Conservation (phyloP, 2,113 vertebrate species). For the Anguilla rostrata region DNA sequence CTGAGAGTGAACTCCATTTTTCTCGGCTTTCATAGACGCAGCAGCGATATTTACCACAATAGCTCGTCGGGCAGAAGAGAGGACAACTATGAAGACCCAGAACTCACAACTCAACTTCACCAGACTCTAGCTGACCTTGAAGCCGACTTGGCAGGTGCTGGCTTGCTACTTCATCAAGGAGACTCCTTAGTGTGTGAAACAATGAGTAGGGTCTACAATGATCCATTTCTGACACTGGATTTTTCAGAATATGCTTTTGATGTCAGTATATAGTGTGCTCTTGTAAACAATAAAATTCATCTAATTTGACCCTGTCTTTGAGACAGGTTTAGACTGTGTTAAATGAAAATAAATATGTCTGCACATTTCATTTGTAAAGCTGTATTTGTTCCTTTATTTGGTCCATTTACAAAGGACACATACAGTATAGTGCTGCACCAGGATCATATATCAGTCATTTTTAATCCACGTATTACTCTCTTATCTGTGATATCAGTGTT, state of each 20-base stretch:
- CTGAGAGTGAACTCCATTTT: neutral
- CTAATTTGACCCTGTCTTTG: neutral
- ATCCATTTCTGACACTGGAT: neutral
- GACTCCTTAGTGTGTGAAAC: neutral
- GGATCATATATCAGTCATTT: too few relatives aligned
- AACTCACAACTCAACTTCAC: conserved; percentile 62
- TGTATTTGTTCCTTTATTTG: too few relatives aligned
- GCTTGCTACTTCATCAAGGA: neutral
- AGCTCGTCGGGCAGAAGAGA: conserved; percentile 40
- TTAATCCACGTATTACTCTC: neutral
- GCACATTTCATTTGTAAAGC: too few relatives aligned
- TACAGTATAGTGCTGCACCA: too few relatives aligned
- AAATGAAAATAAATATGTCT: too few relatives aligned
- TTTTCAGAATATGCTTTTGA: neutral
- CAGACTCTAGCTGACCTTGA: conserved; percentile 72
- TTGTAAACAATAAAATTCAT: neutral
- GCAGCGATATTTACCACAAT: conserved; percentile 33
- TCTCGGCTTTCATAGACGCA: conserved; percentile 14
- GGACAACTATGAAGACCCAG: conserved; percentile 51
- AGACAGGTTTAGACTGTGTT: too few relatives aligned
- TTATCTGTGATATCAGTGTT: neutral
- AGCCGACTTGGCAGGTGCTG: conserved; percentile 72
- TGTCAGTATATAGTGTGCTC: neutral
- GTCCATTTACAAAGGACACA: too few relatives aligned
- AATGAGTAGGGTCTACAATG: neutral